A percentile compares a stretch with the other conserved stretches of the same genome.
These are phyloP conservation scores for Hypolimnas misippus DNA, from an alignment of 2,888 invertebrate species.

Conservation along the genomic window DNA sequence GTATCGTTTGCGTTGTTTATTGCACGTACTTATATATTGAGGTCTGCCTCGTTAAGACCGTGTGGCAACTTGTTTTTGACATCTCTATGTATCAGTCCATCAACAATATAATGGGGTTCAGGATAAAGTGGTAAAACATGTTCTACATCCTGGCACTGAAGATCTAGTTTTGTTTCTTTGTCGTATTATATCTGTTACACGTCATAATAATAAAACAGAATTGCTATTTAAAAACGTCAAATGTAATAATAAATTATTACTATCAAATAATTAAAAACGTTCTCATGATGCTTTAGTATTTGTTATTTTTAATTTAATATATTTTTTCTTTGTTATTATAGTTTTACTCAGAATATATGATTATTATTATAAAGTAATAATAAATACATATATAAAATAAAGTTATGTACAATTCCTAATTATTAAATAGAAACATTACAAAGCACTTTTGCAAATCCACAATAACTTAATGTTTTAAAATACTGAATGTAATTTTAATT, in stretches of 20 bases:
- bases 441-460: too few relatives aligned
- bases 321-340: too few relatives aligned
- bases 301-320: too few relatives aligned
- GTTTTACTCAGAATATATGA: too few relatives aligned
- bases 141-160: slow-evolving; percentile 22
- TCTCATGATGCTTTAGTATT: too few relatives aligned
- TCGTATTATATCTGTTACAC: neutral
- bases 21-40: slow-evolving; percentile 21
- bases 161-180: slow-evolving; percentile 8
- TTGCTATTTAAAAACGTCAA: neutral
- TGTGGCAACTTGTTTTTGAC: slow-evolving; percentile 56
- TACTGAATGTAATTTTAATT: too few relatives aligned
- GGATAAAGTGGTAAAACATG: slow-evolving; percentile 29
- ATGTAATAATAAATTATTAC: neutral
- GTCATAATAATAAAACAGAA: neutral
- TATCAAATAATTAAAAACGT: too few relatives aligned
- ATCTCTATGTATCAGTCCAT: slow-evolving; percentile 42
- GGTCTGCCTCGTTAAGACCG: slow-evolving; percentile 55
- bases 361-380: too few relatives aligned
- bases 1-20: slow-evolving; percentile 14
- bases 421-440: too few relatives aligned
- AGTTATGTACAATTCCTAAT: too few relatives aligned
- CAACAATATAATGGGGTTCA: slow-evolving; percentile 34
- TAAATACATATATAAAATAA: too few relatives aligned
- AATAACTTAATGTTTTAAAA: too few relatives aligned